Conservation (phyloP, 2,797 vertebrate genomes). For the Discoglossus pictus region DNA sequence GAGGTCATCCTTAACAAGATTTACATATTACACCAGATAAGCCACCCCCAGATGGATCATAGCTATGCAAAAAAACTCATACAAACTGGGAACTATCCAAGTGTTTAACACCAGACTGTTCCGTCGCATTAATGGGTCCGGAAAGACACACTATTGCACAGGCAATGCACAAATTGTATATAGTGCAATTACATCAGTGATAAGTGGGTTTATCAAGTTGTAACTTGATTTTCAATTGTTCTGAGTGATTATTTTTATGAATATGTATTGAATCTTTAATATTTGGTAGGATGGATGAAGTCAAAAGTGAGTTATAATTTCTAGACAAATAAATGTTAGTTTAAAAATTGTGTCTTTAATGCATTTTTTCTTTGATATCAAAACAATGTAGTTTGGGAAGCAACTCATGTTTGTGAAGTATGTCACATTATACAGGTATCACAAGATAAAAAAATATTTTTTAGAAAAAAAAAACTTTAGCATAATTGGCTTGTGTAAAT, state of each 20-base stretch:
- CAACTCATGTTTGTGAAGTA: too few species aligned
- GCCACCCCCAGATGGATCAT: slow-evolving; percentile 32
- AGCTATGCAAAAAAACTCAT: slow-evolving; percentile 29
- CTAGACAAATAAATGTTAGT: slow-evolving; percentile 33
- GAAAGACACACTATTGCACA: not conserved
- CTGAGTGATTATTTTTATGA: slow-evolving; percentile 29
- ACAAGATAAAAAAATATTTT: too few species aligned
- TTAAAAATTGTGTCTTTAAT: not conserved
- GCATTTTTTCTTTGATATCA: not conserved
- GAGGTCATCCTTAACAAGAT: slow-evolving; percentile 64
- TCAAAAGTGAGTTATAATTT: not conserved
- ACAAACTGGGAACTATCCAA: slow-evolving; percentile 32
- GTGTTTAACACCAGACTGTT: slow-evolving; percentile 10
- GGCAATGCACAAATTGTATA: not conserved
- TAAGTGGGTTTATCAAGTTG: not conserved
- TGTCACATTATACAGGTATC: too few species aligned
- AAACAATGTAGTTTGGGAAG: too few species aligned
- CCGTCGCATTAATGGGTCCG: not conserved
- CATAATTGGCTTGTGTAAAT: too few species aligned
- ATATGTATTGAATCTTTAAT: slow-evolving; percentile 30
- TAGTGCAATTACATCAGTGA: too few species aligned
- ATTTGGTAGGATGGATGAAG: slow-evolving; percentile 10
- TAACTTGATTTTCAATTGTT: slow-evolving; percentile 4
- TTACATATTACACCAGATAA: slow-evolving; percentile 55
- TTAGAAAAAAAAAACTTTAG: too few species aligned